Conservation (phyloP, 2,888 invertebrate species). For the Agriotes lineatus region DNA sequence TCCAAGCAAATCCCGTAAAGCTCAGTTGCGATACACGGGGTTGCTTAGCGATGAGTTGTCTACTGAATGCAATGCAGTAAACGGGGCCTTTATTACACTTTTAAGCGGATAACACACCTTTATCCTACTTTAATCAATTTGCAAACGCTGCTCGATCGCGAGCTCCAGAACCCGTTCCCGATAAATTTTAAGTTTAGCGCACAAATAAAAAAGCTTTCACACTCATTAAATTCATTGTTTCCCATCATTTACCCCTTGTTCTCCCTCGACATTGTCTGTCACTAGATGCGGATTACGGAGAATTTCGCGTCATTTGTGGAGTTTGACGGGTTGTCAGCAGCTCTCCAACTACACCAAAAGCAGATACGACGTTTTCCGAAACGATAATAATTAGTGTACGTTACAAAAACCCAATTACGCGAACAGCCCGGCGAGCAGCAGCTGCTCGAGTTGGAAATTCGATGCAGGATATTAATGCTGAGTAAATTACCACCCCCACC, state of each 20-base stretch:
- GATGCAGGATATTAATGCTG: slow-evolving; percentile 35
- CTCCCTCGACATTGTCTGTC: slow-evolving; percentile 41
- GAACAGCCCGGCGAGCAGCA: slow-evolving; percentile 14
- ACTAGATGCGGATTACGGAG: slow-evolving; percentile 35
- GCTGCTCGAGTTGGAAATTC: slow-evolving; percentile 25
- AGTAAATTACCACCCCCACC: slow-evolving; percentile 26
- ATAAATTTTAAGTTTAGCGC: slow-evolving; percentile 8
- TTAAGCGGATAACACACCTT: slow-evolving; percentile 51
- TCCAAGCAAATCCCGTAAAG: slow-evolving; percentile 50
- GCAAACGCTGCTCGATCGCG: slow-evolving; percentile 32
- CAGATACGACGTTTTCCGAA: slow-evolving; percentile 9
- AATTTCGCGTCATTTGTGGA: slow-evolving; percentile 39
- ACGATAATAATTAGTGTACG: slow-evolving; percentile 24
- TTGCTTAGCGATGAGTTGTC: slow-evolving; percentile 50
- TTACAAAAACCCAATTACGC: slow-evolving; percentile 18
- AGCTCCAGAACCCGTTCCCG: background rate
- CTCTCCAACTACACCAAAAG: background rate
- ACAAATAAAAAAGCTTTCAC: slow-evolving; percentile 48
- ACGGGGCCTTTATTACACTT: slow-evolving; percentile 46
- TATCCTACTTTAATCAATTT: slow-evolving; percentile 47
- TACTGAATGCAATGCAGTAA: slow-evolving; percentile 43
- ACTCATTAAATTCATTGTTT: slow-evolving; percentile 53
- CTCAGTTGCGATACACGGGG: slow-evolving; percentile 47
- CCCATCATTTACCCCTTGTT: slow-evolving; percentile 48
- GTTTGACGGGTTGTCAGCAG: slow-evolving; percentile 30